Evolutionary conservation across 2,113 vertebrate genomes (phyloP).

Genomic region (Ptychochromis oligacanthus): DNA sequence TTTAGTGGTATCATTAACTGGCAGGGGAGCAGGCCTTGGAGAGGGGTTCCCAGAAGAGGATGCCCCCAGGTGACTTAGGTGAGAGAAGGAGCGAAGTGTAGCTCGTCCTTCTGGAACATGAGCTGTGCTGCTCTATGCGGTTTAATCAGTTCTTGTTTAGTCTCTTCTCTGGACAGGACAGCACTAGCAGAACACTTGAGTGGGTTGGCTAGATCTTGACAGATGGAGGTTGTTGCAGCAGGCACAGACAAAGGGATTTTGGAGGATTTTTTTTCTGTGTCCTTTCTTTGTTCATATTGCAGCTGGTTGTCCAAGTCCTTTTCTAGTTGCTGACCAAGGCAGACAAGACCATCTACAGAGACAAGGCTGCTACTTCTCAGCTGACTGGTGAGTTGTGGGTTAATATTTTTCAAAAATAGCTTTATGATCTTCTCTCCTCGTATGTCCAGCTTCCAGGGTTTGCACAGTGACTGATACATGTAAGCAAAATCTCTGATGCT

Average conservation of each 20-base stretch:
- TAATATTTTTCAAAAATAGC: conserved; percentile 8
- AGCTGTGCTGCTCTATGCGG: not conserved
- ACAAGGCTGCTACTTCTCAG: not conserved
- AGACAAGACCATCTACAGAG: not conserved
- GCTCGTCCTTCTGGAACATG: not conserved
- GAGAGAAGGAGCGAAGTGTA: not conserved
- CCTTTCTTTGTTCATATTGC: not conserved
- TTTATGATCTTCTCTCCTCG: not conserved
- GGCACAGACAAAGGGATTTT: not conserved
- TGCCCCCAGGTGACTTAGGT: not conserved
- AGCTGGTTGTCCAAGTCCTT: not conserved
- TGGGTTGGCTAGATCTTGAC: not conserved
- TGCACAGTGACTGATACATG: not conserved
- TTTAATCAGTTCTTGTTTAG: not conserved
- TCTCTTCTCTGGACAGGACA: too few relatives aligned
- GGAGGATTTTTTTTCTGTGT: too few relatives aligned
- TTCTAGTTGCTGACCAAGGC: conserved; percentile 13
- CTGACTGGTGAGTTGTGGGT: conserved; percentile 11
- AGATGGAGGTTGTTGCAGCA: not conserved
- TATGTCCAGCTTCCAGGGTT: not conserved
- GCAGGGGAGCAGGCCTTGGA: not conserved
- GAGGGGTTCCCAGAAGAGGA: not conserved
- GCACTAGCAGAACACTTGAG: not conserved
- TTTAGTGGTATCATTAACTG: not conserved
- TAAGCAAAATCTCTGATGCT: not conserved